Evolutionary conservation across 2,113 vertebrate genomes (phyloP).

Genomic region (Cyrtonyx montezumae): DNA sequence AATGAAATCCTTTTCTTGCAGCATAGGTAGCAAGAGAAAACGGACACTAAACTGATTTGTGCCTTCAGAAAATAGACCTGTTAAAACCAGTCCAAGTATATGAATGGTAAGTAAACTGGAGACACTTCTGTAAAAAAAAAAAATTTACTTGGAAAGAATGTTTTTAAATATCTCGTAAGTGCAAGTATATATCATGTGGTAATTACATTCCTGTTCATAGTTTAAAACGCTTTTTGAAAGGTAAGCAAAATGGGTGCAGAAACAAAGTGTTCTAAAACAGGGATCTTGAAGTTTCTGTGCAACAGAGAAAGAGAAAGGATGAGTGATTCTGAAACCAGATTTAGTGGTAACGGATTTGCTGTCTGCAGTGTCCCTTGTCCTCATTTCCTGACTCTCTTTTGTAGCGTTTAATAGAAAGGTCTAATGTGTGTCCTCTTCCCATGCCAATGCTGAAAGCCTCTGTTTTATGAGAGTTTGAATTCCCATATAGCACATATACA

Average conservation of each 20-base stretch:
- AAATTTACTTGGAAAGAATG: background rate
- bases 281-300: background rate
- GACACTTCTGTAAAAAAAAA: background rate
- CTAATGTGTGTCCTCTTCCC: background rate
- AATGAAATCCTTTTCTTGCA: background rate
- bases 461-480: background rate
- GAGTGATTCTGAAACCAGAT: background rate
- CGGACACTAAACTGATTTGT: background rate
- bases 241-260: background rate
- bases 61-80: background rate
- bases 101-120: background rate
- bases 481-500: fast-evolving
- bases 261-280: background rate
- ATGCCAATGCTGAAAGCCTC: too few species aligned
- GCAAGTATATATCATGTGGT: background rate
- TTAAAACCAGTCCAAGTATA: background rate
- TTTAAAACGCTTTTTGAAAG: background rate
- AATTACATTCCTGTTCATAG: background rate
- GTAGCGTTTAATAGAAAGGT: background rate
- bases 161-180: background rate
- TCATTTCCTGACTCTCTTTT: background rate
- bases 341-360: background rate
- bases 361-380: too few species aligned
- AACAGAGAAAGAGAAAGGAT: background rate
- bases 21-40: background rate